Percentiles rank a stretch among this genome's conserved stretches.
Evolutionary conservation across 2,113 vertebrate species (phyloP).

Genomic region (Hippoglossus stenolepis): DNA sequence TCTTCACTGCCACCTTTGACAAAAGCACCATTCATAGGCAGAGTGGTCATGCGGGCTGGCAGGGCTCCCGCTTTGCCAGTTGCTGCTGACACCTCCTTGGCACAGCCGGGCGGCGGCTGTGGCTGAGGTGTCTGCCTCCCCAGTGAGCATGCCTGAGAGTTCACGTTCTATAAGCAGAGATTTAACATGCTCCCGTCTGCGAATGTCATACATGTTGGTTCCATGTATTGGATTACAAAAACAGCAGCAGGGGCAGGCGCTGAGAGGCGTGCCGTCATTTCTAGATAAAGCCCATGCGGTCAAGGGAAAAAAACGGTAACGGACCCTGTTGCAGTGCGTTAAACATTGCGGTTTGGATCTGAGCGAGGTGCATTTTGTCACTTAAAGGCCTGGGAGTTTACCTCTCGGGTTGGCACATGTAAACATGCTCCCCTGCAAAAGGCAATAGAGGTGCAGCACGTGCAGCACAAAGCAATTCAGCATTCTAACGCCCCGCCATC

Average conservation of each 20-base stretch:
- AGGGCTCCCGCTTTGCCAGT: slow-evolving; percentile 59
- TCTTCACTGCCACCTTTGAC: slow-evolving; percentile 73
- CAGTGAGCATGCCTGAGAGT: slow-evolving; percentile 29
- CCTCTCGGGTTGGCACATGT: slow-evolving; percentile 51
- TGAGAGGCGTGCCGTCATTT: slow-evolving; percentile 44
- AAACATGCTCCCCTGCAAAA: slow-evolving; percentile 58
- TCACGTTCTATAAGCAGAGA: slow-evolving; percentile 34
- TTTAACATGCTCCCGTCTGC: slow-evolving; percentile 8
- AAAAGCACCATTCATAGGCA: slow-evolving; percentile 71
- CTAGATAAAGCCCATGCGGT: slow-evolving; percentile 40
- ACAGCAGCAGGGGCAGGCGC: slow-evolving; percentile 10
- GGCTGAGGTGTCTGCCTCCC: slow-evolving; percentile 35
- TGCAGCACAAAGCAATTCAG: slow-evolving; percentile 70
- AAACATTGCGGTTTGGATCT: slow-evolving; percentile 57
- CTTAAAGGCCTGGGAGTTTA: slow-evolving; percentile 68
- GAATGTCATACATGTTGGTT: slow-evolving; percentile 10
- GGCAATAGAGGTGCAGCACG: slow-evolving; percentile 53
- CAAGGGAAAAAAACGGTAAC: background rate
- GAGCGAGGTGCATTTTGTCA: slow-evolving; percentile 66
- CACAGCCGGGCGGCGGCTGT: slow-evolving; percentile 52
- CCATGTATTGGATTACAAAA: slow-evolving; percentile 29
- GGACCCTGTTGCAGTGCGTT: slow-evolving; percentile 23
- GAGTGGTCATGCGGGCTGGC: slow-evolving; percentile 56
- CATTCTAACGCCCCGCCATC: slow-evolving; percentile 73
- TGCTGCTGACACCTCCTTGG: slow-evolving; percentile 75